Evolutionary conservation across 53 echinoderm and acorn worm genomes (phyloP).

Genomic region (Astropecten irregularis): DNA sequence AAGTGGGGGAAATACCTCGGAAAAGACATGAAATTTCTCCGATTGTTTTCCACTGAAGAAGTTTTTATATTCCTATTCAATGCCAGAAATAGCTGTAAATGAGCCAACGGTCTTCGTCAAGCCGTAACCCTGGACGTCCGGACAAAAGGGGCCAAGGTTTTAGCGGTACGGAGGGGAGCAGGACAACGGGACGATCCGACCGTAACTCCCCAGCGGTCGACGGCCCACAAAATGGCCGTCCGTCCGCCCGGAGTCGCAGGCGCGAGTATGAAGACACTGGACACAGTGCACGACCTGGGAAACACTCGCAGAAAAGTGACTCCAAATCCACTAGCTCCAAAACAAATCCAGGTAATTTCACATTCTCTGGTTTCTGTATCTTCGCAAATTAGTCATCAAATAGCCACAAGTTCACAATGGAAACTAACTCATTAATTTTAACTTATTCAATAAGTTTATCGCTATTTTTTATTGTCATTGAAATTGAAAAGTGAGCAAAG

Average conservation of each 20-base stretch:
- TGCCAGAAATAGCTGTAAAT: slow-evolving; percentile 37
- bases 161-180: slow-evolving; percentile 9
- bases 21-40: not conserved
- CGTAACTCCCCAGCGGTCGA: slow-evolving; percentile 45
- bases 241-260: slow-evolving; percentile 37
- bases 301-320: slow-evolving; percentile 24
- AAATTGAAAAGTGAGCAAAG: no score
- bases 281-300: not conserved
- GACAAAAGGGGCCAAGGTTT: slow-evolving; percentile 45
- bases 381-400: no score
- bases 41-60: not conserved
- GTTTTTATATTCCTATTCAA: slow-evolving; percentile 11
- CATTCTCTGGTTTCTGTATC: not conserved
- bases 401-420: no score
- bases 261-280: slow-evolving; percentile 30
- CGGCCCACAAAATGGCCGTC: slow-evolving; percentile 62
- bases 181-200: slow-evolving; percentile 28
- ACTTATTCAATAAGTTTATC: no score
- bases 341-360: slow-evolving; percentile 12
- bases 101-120: slow-evolving; percentile 55
- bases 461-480: no score
- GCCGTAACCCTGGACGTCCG: slow-evolving; percentile 48
- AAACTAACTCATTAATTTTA: no score
- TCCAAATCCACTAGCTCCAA: slow-evolving; percentile 12
- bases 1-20: not conserved